phyloP scores from a whole-genome alignment of 2,797 vertebrate species.

The Paedocypris micromegethes region DNA sequence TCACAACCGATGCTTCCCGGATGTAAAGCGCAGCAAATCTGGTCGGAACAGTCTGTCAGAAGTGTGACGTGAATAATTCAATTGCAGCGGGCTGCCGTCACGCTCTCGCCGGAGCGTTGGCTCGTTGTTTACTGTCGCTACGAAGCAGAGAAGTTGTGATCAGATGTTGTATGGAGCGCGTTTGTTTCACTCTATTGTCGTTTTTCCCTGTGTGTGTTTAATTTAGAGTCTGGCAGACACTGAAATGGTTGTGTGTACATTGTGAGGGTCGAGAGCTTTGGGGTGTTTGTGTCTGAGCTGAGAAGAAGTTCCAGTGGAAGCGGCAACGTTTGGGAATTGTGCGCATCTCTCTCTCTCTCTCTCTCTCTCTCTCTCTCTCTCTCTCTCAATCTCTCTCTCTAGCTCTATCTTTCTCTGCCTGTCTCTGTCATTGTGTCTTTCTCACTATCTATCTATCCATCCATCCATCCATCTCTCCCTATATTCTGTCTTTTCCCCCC shows the following conservation, averaged over 20 bases:
- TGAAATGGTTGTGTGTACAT: slow-evolving; percentile 11
- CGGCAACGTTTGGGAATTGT: slow-evolving; percentile 11
- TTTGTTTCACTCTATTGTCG: too few species aligned
- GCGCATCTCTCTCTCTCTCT: slow-evolving; percentile 14
- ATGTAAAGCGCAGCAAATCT: slow-evolving; percentile 20
- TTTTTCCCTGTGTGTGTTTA: too few species aligned
- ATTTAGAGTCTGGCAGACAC: neutral
- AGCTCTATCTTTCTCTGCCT: too few species aligned
- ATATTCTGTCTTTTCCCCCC: too few species aligned
- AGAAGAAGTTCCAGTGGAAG: slow-evolving; percentile 5
- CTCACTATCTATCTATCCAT: too few species aligned
- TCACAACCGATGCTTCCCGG: slow-evolving; percentile 7
- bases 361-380: neutral
- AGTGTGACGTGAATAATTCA: slow-evolving; percentile 21
- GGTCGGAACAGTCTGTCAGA: slow-evolving; percentile 15
- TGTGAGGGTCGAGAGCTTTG: neutral
- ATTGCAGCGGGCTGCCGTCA: neutral
- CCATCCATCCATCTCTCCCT: too few species aligned
- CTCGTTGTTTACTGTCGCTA: neutral
- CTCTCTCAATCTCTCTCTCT: too few species aligned
- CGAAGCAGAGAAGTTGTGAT: too few species aligned
- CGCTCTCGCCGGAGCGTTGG: neutral
- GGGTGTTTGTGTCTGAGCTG: neutral
- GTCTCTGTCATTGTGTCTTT: too few species aligned
- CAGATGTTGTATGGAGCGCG: too few species aligned